These are phyloP conservation scores for Clamator glandarius DNA, from an alignment of 2,797 vertebrate genomes.

Conservation along the genomic window DNA sequence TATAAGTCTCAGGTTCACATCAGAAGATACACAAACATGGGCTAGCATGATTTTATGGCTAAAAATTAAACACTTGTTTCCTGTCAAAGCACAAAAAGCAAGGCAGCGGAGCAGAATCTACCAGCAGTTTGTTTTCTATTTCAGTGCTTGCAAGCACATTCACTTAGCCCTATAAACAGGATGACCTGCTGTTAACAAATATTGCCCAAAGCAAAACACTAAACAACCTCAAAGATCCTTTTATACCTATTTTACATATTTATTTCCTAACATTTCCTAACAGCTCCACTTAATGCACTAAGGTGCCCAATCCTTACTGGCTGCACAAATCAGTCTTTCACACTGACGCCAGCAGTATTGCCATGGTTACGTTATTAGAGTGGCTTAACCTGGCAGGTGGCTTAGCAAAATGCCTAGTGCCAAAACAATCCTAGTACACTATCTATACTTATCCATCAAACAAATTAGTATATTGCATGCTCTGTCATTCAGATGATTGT, in stretches of 20 bases:
- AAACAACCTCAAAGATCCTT: constrained; percentile 31
- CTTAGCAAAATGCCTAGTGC: constrained; percentile 9
- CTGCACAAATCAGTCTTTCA: constrained; percentile 23
- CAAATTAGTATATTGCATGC: neutral
- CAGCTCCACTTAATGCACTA: constrained; percentile 13
- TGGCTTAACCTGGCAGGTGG: constrained; percentile 62
- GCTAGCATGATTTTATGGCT: neutral
- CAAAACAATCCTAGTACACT: neutral
- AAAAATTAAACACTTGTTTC: constrained; percentile 20
- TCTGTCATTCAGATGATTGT: neutral
- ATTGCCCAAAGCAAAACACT: constrained; percentile 22
- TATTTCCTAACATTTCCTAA: constrained; percentile 39
- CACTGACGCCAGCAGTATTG: constrained; percentile 13
- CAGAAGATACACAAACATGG: neutral
- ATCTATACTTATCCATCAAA: constrained; percentile 14
- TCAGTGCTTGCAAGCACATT: neutral
- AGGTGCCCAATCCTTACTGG: neutral
- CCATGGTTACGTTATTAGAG: constrained; percentile 57
- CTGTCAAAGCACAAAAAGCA: constrained; percentile 26
- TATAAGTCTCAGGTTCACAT: neutral
- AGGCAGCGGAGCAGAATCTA: constrained; percentile 11
- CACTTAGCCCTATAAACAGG: neutral
- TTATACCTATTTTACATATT: constrained; percentile 48
- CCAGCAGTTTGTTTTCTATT: constrained; percentile 38
- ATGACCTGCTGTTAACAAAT: constrained; percentile 60